Base-by-base conservation (phyloP, 2,113 vertebrate genomes). In the Regulus satrapa region DNA sequence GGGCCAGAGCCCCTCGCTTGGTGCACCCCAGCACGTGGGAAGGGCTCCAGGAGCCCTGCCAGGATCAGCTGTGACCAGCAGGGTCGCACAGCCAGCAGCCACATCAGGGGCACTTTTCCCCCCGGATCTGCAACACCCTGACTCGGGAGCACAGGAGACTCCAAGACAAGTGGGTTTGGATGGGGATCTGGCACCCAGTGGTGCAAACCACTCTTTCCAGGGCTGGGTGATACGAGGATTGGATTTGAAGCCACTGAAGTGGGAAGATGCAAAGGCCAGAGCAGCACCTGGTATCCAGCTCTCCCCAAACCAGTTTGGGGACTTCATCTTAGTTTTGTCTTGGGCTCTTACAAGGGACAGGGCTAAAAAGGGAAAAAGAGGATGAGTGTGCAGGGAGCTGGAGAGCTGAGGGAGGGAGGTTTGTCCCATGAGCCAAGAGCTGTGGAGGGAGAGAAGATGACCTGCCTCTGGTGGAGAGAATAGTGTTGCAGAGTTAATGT, bases 41-140 rank as follows among this genome's bases (percentile, higher is more conserved):
- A 17, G 55, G 23, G 28, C 64, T 76, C 18, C 61, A 61, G 72
- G 25, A 77, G 80, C 46, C 89, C 59, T 77, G 32, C 25, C 43
- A 40, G 74, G 29, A 45, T 7, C 41, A 38, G 31, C 78, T 73
- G 62, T 20, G 8, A 6, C 63, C 5, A 5, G 32, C 56, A 11
- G 0, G 0, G 31, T 52, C 45, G 8, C 62, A 16, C 34, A 49
- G 58, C 38, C 67, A 72, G 43, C 74, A 89, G 58, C 72, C 58
- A 34, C 0, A 0, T 10, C 41, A 41, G 11, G 12, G 20, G 2
- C 32, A 18, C 45, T 83, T 19, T 54, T 45, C 14, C 56, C 51
- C 32, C 3, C 6, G 67, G 43, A 6, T 80, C 26, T 14, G 34
- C 29, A 12, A n/a, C n/a, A 14, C 13, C 40, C 61, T 64, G 48